Evolutionary conservation across 2,797 vertebrate species (phyloP).

Genomic region (Sus cebifrons): DNA sequence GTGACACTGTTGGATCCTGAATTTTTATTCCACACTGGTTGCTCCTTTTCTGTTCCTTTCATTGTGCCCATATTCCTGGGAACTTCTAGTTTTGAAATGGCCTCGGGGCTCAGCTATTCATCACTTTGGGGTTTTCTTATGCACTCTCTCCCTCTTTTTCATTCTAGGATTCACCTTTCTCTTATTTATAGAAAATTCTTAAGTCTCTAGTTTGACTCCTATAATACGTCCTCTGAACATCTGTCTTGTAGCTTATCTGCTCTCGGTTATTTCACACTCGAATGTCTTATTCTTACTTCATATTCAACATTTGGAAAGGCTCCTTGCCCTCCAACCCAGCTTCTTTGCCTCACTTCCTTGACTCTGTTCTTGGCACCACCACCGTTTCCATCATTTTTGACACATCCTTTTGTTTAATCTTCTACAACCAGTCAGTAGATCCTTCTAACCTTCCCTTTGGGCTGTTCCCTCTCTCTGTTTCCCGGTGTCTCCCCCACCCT

Average conservation of each 20-base stretch:
- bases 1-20: constrained; percentile 1
- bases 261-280: constrained; percentile 52
- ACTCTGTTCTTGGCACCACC: background rate
- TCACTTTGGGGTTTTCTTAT: background rate
- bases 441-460: background rate
- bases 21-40: constrained; percentile 34
- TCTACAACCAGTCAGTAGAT: background rate
- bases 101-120: background rate
- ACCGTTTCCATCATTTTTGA: constrained; percentile 28
- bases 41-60: constrained; percentile 61
- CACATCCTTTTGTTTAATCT: constrained; percentile 36
- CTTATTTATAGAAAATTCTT: constrained; percentile 55
- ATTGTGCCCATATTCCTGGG: constrained; percentile 40
- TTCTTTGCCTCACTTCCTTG: constrained; percentile 23
- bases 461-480: constrained; percentile 9
- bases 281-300: constrained; percentile 33
- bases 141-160: background rate
- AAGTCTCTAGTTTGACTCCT: constrained; percentile 43
- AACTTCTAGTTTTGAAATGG: constrained; percentile 54
- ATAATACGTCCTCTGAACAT: constrained; percentile 63
- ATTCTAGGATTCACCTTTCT: constrained; percentile 5
- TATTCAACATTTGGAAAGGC: constrained; percentile 11
- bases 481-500: background rate
- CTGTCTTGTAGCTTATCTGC: constrained; percentile 39
- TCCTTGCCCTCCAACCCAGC: background rate